Conservation (phyloP, 2,888 invertebrate genomes). For the Nephrotoma appendiculata region DNA sequence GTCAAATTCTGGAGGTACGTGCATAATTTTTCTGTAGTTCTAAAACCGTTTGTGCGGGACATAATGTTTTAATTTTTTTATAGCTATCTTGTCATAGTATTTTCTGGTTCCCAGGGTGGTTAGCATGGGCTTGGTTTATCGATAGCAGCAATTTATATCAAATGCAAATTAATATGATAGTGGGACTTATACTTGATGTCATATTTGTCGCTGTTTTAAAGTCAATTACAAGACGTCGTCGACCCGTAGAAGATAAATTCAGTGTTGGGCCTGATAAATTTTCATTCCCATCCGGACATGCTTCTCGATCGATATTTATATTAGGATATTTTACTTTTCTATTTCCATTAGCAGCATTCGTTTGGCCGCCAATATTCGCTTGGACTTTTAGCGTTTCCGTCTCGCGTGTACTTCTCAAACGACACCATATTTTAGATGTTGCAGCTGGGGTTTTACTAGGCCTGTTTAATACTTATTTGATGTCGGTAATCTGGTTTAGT, state of each 20-base stretch:
- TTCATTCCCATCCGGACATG: constrained; percentile 85
- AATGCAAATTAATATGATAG: constrained; percentile 71
- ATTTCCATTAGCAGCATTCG: constrained; percentile 44
- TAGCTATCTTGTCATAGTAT: constrained; percentile 81
- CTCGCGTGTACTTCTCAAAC: constrained; percentile 66
- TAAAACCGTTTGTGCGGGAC: background rate
- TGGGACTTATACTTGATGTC: constrained; percentile 67
- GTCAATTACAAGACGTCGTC: constrained; percentile 57
- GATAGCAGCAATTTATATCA: constrained; percentile 54
- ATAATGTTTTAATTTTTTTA: background rate
- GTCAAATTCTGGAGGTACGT: constrained; percentile 22
- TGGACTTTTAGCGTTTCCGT: constrained; percentile 64
- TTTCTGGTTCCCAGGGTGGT: constrained; percentile 65
- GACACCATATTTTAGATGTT: constrained; percentile 82
- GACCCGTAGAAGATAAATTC: constrained; percentile 60
- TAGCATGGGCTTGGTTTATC: constrained; percentile 63
- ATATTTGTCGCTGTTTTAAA: constrained; percentile 62
- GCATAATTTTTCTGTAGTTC: background rate
- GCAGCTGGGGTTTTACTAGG: constrained; percentile 61
- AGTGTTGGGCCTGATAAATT: constrained; percentile 66
- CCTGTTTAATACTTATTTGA: constrained; percentile 47
- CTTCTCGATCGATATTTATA: constrained; percentile 68
- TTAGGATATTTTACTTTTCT: constrained; percentile 54
- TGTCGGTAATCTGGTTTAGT: constrained; percentile 45
- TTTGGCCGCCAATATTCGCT: constrained; percentile 46